A percentile compares a stretch with the other conserved stretches of the same genome.
Evolutionary conservation across 2,888 invertebrate genomes (phyloP).

Genomic region (Belgica antarctica): DNA sequence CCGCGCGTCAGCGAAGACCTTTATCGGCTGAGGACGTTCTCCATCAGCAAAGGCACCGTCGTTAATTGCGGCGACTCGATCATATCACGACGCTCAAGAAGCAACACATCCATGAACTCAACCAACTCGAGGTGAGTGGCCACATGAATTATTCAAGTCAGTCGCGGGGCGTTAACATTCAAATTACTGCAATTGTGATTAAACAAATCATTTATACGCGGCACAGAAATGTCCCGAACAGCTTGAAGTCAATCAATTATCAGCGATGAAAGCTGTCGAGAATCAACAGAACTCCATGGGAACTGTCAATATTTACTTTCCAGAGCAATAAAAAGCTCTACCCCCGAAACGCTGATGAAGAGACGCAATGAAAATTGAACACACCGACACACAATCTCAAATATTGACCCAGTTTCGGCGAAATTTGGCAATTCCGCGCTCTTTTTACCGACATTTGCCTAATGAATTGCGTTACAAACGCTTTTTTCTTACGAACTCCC

Average conservation of each 20-base stretch:
- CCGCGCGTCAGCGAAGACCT: conserved; percentile 80
- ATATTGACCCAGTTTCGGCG: background rate
- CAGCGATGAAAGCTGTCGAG: background rate
- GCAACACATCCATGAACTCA: conserved; percentile 85
- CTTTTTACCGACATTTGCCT: background rate
- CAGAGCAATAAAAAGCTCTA: background rate
- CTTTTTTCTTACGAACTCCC: conserved; percentile 38
- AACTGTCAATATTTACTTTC: conserved; percentile 13
- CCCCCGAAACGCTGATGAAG: background rate
- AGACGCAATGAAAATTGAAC: background rate
- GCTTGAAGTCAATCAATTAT: conserved; percentile 21
- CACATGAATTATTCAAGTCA: conserved; percentile 2
- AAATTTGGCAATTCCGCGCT: background rate
- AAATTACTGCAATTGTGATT: background rate
- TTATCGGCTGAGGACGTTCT: conserved; percentile 79
- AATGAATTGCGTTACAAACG: background rate
- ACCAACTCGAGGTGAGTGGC: conserved; percentile 68
- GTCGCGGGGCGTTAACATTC: background rate
- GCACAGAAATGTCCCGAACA: too few species aligned
- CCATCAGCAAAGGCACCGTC: conserved; percentile 82
- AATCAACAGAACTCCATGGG: background rate
- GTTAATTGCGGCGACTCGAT: conserved; percentile 89
- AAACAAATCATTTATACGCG: too few species aligned
- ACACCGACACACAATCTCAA: background rate
- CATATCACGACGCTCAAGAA: conserved; percentile 77